Conservation (phyloP, 1,140 invertebrate species). For the Rhopalosiphum maidis region DNA sequence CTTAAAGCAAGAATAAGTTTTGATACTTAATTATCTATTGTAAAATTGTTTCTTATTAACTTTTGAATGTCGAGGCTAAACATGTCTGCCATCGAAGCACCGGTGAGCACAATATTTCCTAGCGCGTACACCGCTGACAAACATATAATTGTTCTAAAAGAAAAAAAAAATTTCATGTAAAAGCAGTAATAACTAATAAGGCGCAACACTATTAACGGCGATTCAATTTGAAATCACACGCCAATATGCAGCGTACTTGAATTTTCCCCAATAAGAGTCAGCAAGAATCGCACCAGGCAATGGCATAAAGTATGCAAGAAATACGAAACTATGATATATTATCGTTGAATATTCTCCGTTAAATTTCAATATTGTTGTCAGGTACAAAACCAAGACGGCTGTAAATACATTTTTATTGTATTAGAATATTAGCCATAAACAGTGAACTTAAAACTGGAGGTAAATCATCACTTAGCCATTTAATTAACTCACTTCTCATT, state of each 20-base stretch:
- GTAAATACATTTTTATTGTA: not conserved
- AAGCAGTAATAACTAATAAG: not conserved
- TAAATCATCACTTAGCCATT: not conserved
- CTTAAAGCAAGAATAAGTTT: not conserved
- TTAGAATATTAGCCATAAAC: not conserved
- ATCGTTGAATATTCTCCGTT: too few species aligned
- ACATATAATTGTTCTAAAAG: not conserved
- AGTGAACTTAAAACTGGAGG: not conserved
- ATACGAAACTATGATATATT: too few species aligned
- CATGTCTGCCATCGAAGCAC: not conserved
- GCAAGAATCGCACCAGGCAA: too few species aligned
- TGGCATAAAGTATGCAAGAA: too few species aligned
- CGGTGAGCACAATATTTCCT: not conserved
- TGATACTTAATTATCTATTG: not conserved
- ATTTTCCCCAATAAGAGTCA: too few species aligned
- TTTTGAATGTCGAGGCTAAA: not conserved
- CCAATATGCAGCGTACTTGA: not conserved
- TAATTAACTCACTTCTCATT: slow-evolving; percentile 83
- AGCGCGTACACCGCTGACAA: not conserved
- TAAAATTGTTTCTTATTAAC: not conserved
- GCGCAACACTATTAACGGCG: too few species aligned
- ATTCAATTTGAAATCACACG: too few species aligned
- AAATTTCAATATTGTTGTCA: too few species aligned
- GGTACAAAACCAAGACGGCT: too few species aligned
- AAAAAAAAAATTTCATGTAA: not conserved